Percentiles rank a stretch among this genome's conserved stretches.
phyloP scores from a whole-genome alignment of 2,797 vertebrate genomes.

The Mico argentatus region DNA sequence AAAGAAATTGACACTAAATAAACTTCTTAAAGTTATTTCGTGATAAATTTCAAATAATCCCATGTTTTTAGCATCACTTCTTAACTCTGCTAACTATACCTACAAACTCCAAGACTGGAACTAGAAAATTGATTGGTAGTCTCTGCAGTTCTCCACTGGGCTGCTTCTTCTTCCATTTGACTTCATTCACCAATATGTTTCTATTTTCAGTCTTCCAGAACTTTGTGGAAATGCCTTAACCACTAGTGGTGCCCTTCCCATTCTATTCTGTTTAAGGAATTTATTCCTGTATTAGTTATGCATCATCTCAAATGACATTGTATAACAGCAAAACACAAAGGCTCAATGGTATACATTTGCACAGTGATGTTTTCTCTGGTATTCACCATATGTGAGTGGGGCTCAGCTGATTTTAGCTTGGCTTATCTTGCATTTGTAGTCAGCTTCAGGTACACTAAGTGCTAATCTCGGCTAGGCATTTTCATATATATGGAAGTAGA shows the following conservation, averaged over 20 bases:
- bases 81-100: not conserved
- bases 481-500: not conserved
- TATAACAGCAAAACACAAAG: not conserved
- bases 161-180: not conserved
- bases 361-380: not conserved
- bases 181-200: not conserved
- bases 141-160: not conserved
- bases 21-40: not conserved
- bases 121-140: not conserved
- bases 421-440: not conserved
- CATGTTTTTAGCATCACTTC: not conserved
- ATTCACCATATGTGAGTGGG: not conserved
- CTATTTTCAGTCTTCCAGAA: not conserved
- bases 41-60: conserved; percentile 15
- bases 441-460: not conserved
- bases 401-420: not conserved
- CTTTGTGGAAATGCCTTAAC: not conserved
- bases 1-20: not conserved
- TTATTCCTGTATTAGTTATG: not conserved
- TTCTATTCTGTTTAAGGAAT: not conserved
- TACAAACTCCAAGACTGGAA: not conserved
- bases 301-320: not conserved
- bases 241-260: not conserved
- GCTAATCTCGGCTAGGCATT: not conserved
- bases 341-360: not conserved